Conservation (phyloP, 2,113 vertebrate species). For the Mesitornis unicolor region DNA sequence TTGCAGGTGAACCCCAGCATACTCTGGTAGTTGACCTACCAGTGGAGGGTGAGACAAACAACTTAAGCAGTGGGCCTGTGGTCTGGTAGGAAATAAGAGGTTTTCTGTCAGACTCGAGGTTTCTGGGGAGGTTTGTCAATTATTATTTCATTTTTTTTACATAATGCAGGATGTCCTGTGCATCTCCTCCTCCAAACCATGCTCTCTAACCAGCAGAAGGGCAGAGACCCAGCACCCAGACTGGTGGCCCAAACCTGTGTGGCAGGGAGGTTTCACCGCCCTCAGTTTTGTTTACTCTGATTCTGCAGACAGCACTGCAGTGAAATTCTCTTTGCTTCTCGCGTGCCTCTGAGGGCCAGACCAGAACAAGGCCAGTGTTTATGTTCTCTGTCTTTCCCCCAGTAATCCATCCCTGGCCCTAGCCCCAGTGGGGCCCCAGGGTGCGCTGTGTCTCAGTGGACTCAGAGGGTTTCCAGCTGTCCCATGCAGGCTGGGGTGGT, state of each 20-base stretch:
- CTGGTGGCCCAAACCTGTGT: background rate
- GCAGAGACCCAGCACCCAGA: background rate
- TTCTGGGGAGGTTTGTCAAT: background rate
- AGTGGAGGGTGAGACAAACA: background rate
- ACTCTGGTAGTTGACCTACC: background rate
- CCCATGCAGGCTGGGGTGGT: background rate
- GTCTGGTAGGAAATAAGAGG: background rate
- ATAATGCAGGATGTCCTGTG: background rate
- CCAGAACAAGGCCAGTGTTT: background rate
- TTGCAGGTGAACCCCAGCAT: background rate
- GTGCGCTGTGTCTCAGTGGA: background rate
- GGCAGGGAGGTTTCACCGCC: background rate
- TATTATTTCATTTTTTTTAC: background rate
- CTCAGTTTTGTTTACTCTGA: background rate
- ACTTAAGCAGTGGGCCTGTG: accelerated
- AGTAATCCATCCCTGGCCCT: background rate
- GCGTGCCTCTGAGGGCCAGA: background rate
- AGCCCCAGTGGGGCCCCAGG: background rate
- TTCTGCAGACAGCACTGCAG: background rate
- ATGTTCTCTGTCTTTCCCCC: background rate
- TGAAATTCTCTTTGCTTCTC: background rate
- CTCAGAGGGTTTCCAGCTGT: background rate
- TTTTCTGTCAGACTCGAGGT: background rate
- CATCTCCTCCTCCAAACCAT: background rate
- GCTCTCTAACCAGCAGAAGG: accelerated